A percentile compares a stretch with the other conserved stretches of the same genome.
Conservation (phyloP, 2,113 vertebrate genomes). For the Oxygymnocypris stewartii region DNA sequence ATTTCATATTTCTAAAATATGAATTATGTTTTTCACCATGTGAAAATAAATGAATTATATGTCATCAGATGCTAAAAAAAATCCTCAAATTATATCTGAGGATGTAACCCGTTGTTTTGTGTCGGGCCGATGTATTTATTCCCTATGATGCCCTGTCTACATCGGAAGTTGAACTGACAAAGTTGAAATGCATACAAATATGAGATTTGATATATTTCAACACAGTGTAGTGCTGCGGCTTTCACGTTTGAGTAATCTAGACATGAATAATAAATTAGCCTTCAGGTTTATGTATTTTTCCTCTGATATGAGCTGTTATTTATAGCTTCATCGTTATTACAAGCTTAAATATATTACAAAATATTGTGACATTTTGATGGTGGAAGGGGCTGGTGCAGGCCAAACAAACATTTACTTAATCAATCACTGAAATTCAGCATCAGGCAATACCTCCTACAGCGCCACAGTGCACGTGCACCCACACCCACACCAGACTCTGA, state of each 20-base stretch:
- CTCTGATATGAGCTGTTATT: slow-evolving; percentile 65
- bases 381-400: slow-evolving; percentile 58
- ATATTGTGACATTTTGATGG: slow-evolving; percentile 71
- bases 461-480: slow-evolving; percentile 32
- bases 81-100: not conserved
- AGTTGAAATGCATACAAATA: slow-evolving; percentile 43
- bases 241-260: slow-evolving; percentile 70
- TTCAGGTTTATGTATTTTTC: slow-evolving; percentile 70
- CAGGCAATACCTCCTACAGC: slow-evolving; percentile 51
- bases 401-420: slow-evolving; percentile 72
- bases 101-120: not conserved
- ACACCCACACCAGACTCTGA: not conserved
- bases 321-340: slow-evolving; percentile 70
- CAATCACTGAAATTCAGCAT: slow-evolving; percentile 66
- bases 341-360: slow-evolving; percentile 68
- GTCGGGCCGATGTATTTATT: not conserved
- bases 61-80: not conserved
- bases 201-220: slow-evolving; percentile 54
- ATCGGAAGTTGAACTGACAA: slow-evolving; percentile 31
- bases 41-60: not conserved
- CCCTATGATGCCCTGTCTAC: not conserved
- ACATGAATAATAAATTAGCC: slow-evolving; percentile 72
- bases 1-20: slow-evolving; percentile 2
- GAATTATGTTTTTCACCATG: not conserved
- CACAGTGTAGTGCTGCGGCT: slow-evolving; percentile 35